Evolutionary conservation across 2,113 vertebrate species (phyloP).

Genomic region (Corythoichthys haematopterus): DNA sequence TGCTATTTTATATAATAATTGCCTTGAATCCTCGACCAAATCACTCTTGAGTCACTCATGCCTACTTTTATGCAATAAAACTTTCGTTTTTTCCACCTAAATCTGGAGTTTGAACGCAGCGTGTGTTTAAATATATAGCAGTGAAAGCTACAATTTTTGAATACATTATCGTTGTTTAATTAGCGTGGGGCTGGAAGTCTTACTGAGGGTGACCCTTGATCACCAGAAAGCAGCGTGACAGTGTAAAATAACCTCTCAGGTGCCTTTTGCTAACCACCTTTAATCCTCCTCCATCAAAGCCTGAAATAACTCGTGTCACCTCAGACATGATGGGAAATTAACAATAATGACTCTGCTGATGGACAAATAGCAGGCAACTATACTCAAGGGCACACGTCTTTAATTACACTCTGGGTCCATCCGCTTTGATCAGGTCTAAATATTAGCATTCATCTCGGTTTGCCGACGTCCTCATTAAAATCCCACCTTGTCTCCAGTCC

Average conservation of each 20-base stretch:
- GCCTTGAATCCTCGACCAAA: no score
- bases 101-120: no score
- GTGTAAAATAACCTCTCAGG: slow-evolving; percentile 44
- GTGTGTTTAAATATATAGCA: no score
- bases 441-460: slow-evolving; percentile 23
- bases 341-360: slow-evolving; percentile 35
- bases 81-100: no score
- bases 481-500: background rate
- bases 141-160: no score
- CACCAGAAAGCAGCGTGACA: slow-evolving; percentile 43
- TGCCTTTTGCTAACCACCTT: slow-evolving; percentile 36
- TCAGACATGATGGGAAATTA: slow-evolving; percentile 47
- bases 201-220: slow-evolving; percentile 49
- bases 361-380: slow-evolving; percentile 34
- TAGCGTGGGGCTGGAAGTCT: slow-evolving; percentile 1
- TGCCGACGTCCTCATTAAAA: slow-evolving; percentile 21
- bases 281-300: slow-evolving; percentile 52
- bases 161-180: background rate
- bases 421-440: slow-evolving; percentile 31
- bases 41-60: no score
- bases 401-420: slow-evolving; percentile 45
- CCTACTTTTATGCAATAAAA: no score
- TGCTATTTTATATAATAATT: no score
- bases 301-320: slow-evolving; percentile 61
- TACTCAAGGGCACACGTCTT: slow-evolving; percentile 52